These are phyloP conservation scores for Lissonota sp. DNA, from an alignment of 2,888 invertebrate species.

Conservation along the genomic window DNA sequence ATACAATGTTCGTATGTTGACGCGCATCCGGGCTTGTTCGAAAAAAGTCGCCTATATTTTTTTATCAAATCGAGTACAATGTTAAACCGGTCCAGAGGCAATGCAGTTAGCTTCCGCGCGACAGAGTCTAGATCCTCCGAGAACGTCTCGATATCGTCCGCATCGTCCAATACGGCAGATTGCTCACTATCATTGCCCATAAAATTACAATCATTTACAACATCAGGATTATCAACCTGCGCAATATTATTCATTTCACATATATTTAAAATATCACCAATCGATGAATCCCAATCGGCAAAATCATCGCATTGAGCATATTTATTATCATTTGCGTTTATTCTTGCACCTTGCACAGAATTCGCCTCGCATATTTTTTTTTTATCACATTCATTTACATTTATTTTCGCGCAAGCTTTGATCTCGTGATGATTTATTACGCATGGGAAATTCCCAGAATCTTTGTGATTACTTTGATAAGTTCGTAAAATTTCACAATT, in stretches of 20 bases:
- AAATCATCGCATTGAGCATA: background rate
- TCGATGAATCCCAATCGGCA: background rate
- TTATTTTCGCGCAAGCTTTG: background rate
- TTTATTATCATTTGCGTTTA: background rate
- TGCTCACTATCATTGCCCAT: background rate
- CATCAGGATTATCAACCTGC: background rate
- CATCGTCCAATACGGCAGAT: background rate
- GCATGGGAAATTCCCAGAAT: background rate
- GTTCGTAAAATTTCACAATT: background rate
- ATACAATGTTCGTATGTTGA: conserved; percentile 71
- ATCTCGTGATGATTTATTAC: background rate
- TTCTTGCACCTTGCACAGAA: background rate
- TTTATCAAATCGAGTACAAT: conserved; percentile 25
- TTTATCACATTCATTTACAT: background rate
- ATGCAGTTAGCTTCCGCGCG: conserved; percentile 49
- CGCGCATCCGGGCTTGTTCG: conserved; percentile 67
- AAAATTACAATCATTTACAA: background rate
- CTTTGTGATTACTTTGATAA: background rate
- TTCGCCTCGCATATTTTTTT: background rate
- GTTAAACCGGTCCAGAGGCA: background rate
- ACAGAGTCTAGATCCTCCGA: conserved; percentile 26
- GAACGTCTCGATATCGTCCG: background rate
- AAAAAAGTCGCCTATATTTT: conserved; percentile 62
- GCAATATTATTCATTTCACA: background rate
- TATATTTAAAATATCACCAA: background rate